These are phyloP conservation scores for Crotalus helleri DNA, from an alignment of 2,113 vertebrate genomes.

Conservation along the genomic window DNA sequence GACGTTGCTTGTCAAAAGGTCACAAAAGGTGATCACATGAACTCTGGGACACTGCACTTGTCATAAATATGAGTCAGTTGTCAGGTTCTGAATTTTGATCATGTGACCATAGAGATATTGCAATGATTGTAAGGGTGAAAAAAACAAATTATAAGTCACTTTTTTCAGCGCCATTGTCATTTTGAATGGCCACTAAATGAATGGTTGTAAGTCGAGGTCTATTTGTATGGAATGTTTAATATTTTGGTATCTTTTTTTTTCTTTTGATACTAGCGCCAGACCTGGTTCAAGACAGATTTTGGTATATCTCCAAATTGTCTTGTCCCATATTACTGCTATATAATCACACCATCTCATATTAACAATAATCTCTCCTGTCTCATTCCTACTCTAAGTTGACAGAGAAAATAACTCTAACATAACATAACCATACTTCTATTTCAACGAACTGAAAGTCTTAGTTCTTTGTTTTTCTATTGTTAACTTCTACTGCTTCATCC, in stretches of 20 bases:
- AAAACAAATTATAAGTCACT: background rate
- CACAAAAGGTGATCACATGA: background rate
- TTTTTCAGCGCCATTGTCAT: background rate
- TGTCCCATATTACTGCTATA: background rate
- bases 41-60: background rate
- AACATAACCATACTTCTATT: conserved; percentile 47
- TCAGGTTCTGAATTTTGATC: background rate
- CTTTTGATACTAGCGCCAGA: background rate
- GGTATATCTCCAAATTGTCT: background rate
- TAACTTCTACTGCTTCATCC: conserved; percentile 51
- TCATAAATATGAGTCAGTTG: background rate
- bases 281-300: background rate
- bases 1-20: background rate
- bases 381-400: background rate
- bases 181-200: background rate
- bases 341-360: conserved; percentile 26
- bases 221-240: background rate
- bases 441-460: conserved; percentile 56
- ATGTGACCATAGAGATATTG: background rate
- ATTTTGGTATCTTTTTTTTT: background rate
- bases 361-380: conserved; percentile 38
- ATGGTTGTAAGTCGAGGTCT: background rate
- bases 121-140: background rate
- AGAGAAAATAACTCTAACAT: conserved; percentile 21
- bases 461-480: conserved; percentile 59